Evolutionary conservation across 2,113 vertebrate species (phyloP).

Genomic region (Pimephales promelas): DNA sequence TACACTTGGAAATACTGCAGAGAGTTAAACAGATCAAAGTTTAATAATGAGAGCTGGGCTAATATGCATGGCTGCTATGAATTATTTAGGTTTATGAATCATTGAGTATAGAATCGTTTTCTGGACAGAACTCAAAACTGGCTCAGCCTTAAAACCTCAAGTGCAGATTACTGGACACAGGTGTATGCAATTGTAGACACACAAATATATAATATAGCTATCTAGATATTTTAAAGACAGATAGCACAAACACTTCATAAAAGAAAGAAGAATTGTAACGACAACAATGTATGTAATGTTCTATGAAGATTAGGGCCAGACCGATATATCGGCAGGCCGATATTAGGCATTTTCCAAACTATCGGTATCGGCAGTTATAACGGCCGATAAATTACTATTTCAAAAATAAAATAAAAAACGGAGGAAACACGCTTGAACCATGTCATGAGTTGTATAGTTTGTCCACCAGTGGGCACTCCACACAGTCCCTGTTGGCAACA

Average conservation of each 20-base stretch:
- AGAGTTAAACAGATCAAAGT: constrained; percentile 55
- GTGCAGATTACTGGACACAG: background rate
- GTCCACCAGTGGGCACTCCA: too few relatives aligned
- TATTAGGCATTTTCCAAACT: too few relatives aligned
- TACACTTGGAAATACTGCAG: constrained; percentile 39
- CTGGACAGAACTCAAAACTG: constrained; percentile 28
- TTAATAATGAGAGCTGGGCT: constrained; percentile 54
- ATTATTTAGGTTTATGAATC: constrained; percentile 55
- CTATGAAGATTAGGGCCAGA: background rate
- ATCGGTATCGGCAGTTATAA: too few relatives aligned
- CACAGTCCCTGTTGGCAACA: too few relatives aligned
- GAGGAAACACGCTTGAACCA: too few relatives aligned
- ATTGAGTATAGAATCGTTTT: constrained; percentile 49
- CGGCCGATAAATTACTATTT: too few relatives aligned
- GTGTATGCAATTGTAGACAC: constrained; percentile 1
- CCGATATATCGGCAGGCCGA: too few relatives aligned
- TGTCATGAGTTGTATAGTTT: too few relatives aligned
- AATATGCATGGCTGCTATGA: constrained; percentile 48
- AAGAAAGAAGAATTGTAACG: background rate
- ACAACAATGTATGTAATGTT: background rate
- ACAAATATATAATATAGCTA: background rate
- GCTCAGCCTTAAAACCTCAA: background rate
- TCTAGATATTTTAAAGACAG: background rate
- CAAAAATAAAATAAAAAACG: too few relatives aligned
- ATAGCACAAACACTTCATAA: too few relatives aligned